phyloP scores from a whole-genome alignment of 2,888 invertebrate species.

The Phyto melanocephala region DNA sequence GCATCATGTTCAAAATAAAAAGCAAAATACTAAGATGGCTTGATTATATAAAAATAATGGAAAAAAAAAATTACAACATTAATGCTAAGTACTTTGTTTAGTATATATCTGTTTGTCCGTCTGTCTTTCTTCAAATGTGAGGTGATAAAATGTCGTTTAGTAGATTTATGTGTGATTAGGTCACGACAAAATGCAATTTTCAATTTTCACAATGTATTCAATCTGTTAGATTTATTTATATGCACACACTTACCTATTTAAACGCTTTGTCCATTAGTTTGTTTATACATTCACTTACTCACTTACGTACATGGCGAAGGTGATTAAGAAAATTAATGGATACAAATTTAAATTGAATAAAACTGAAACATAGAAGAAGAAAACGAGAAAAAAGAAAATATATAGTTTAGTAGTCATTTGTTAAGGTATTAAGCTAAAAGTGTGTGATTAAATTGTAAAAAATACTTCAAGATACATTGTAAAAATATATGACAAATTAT shows the following conservation, averaged over 20 bases:
- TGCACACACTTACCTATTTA: not conserved
- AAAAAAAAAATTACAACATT: slow-evolving; percentile 36
- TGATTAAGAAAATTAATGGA: slow-evolving; percentile 42
- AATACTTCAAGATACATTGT: not conserved
- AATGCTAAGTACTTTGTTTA: not conserved
- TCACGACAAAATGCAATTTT: slow-evolving; percentile 62
- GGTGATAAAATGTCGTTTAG: slow-evolving; percentile 62
- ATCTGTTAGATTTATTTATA: not conserved
- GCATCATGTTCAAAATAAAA: slow-evolving; percentile 38
- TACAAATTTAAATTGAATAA: slow-evolving; percentile 26
- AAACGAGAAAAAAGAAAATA: not conserved
- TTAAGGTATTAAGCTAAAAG: slow-evolving; percentile 40
- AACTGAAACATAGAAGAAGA: not conserved
- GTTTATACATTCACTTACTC: not conserved
- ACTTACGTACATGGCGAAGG: slow-evolving; percentile 11
- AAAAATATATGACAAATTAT: slow-evolving; percentile 34
- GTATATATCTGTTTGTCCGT: not conserved
- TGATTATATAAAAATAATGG: slow-evolving; percentile 53
- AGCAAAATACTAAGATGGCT: slow-evolving; percentile 36
- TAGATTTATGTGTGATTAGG: slow-evolving; percentile 62
- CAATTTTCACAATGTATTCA: slow-evolving; percentile 30
- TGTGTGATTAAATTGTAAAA: slow-evolving; percentile 38
- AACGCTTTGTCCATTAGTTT: not conserved
- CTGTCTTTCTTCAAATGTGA: slow-evolving; percentile 6
- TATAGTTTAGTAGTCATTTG: slow-evolving; percentile 43